Conservation (phyloP, 2,113 vertebrate genomes). For the Chascanopsetta lugubris region DNA sequence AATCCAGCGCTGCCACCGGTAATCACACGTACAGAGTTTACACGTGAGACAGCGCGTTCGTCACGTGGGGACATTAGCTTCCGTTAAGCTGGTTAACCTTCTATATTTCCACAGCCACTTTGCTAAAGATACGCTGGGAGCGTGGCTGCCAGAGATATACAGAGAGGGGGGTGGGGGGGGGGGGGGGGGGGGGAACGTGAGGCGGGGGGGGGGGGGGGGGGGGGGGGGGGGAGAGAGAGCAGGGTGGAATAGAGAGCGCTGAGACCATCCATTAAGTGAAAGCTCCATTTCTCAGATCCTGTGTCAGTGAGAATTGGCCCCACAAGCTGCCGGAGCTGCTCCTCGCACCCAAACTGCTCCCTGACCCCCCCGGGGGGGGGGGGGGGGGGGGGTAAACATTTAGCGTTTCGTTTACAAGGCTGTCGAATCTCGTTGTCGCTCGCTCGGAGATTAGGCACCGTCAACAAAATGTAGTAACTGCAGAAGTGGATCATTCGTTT, state of each 20-base stretch:
- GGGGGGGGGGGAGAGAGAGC: constrained; percentile 2
- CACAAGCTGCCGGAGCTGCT: constrained; percentile 27
- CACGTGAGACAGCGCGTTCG: not conserved
- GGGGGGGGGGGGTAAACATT: constrained; percentile 1
- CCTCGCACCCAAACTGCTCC: constrained; percentile 16
- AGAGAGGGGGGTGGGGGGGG: constrained; percentile 3
- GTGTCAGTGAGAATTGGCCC: constrained; percentile 18
- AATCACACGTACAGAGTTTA: not conserved
- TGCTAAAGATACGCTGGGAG: constrained; percentile 2
- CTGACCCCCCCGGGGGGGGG: not conserved
- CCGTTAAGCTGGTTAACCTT: constrained; percentile 9
- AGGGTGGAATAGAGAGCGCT: constrained; percentile 21
- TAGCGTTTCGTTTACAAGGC: constrained; percentile 7
- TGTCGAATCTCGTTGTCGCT: constrained; percentile 20
- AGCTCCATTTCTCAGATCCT: constrained; percentile 40
- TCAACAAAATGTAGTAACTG: constrained; percentile 45
- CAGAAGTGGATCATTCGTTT: constrained; percentile 28
- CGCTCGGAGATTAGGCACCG: constrained; percentile 26
- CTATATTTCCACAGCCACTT: constrained; percentile 30
- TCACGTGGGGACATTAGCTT: constrained; percentile 7
- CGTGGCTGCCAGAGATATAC: constrained; percentile 5
- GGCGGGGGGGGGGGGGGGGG: constrained; percentile 2
- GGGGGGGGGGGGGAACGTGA: not conserved
- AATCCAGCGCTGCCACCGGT: constrained; percentile 14
- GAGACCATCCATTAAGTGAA: constrained; percentile 15